Evolutionary conservation across 2,797 vertebrate species (phyloP), one percentile per base, ranked within the genome.

Genomic region (Fistularia commersonii): DNA sequence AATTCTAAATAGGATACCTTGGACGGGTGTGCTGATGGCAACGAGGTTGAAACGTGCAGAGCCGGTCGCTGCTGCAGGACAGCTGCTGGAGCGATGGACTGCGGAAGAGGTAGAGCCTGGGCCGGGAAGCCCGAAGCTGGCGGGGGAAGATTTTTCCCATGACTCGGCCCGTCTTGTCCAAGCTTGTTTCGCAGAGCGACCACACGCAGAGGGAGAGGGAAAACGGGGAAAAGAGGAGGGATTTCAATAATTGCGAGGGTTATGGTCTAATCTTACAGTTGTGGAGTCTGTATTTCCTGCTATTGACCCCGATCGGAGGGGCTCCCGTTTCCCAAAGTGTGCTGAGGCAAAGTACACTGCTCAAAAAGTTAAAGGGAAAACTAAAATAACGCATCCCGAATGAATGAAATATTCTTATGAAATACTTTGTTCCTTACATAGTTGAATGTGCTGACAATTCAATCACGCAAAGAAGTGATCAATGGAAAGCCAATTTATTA

Each of bases 31-130:
- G 76, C 40, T 47, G 75, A 78, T 36, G 90, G 79, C 6, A 86
- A 48, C 8, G 81, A 71, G 0, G 89, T 66, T 1, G 92, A 80
- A 44, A 91, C 88, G 72, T 93, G 92, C 15, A 92, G 82, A 39
- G 93, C 87, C 40, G 89, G 91, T n/a, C 92, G 73, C 1, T 77
- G 79, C 32, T 79, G 72, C 86, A 89, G 81, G 88, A 88, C 46
- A 88, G 80, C 6, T 84, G 88, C 49, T 84, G 88, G 61, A 86
- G 74, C 2, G 23, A 92, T 55, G 37, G 90, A 74, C 57, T 90
- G 89, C 4, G 90, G 83, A 11, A 82, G 72, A 33, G 76, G 70
- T 15, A 78, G 82, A 2, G 84, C 35, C 33, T 91, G 90, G 44
- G 79, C 83, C 0, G 72, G 77, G 13, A 88, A 77, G 70, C 83